A percentile compares a stretch with the other conserved stretches of the same genome.
Conservation (phyloP, 2,113 vertebrate species). For the Platanista minor region DNA sequence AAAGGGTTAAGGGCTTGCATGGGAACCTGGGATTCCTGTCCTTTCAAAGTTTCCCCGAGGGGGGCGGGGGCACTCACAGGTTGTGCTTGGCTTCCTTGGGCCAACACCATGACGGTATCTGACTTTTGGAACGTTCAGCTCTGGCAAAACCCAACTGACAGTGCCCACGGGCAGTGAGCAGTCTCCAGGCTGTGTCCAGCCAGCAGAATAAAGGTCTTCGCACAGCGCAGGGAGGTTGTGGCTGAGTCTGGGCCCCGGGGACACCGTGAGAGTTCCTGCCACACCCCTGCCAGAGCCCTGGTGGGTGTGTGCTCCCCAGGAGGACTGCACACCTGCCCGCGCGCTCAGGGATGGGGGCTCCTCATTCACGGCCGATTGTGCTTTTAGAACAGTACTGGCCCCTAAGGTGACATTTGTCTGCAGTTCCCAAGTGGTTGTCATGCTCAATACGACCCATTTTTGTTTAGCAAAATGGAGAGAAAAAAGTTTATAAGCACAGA, state of each 20-base stretch:
- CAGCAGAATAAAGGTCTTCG: too few relatives aligned
- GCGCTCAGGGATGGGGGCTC: not conserved
- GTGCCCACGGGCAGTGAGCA: rapidly evolving
- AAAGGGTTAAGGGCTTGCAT: not conserved
- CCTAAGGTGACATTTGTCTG: not conserved
- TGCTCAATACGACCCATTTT: not conserved
- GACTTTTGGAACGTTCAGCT: not conserved
- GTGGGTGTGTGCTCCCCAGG: not conserved
- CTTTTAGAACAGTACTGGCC: not conserved
- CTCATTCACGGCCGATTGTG: not conserved
- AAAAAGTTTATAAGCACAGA: not conserved
- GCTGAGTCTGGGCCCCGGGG: too few relatives aligned
- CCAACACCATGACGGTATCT: not conserved
- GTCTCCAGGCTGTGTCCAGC: not conserved
- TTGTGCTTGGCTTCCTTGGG: not conserved
- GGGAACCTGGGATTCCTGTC: not conserved
- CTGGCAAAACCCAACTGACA: not conserved
- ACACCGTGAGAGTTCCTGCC: rapidly evolving
- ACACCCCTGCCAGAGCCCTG: not conserved
- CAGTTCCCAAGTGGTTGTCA: not conserved
- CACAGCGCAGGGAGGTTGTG: rapidly evolving
- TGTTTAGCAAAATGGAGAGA: not conserved
- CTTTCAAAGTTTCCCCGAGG: not conserved
- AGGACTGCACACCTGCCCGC: not conserved
- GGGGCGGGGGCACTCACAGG: not conserved